Conservation (phyloP, 2,797 vertebrate genomes). For the Falco concolor region DNA sequence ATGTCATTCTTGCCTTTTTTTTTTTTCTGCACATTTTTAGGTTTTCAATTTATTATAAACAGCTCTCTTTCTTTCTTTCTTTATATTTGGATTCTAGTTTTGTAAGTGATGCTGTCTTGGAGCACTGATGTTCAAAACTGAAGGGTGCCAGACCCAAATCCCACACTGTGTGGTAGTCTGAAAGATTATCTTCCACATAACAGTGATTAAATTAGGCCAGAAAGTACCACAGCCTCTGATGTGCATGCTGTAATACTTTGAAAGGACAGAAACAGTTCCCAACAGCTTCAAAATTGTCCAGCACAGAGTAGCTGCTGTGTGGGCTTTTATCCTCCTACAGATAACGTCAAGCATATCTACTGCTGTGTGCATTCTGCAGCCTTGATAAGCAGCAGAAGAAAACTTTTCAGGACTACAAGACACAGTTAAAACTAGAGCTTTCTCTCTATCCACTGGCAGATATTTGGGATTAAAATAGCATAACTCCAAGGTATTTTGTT, state of each 20-base stretch:
- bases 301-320: conserved; percentile 15
- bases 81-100: neutral
- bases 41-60: neutral
- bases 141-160: conserved; percentile 27
- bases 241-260: conserved; percentile 40
- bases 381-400: conserved; percentile 49
- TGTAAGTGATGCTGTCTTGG: neutral
- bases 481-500: neutral
- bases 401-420: conserved; percentile 43
- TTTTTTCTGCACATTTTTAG: neutral
- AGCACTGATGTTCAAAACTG: conserved; percentile 26
- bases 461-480: conserved; percentile 16
- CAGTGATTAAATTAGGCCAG: conserved; percentile 55
- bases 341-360: conserved; percentile 40
- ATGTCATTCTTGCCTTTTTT: neutral
- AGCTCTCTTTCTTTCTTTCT: neutral
- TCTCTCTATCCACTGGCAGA: neutral
- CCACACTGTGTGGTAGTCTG: neutral
- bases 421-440: conserved; percentile 10
- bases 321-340: conserved; percentile 46
- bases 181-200: conserved; percentile 50
- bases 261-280: conserved; percentile 44
- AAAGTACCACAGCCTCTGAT: conserved; percentile 28
- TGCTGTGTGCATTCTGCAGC: conserved; percentile 29
- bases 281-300: conserved; percentile 49